phyloP scores from a whole-genome alignment of 2,797 vertebrate genomes.

The Semotilus atromaculatus region DNA sequence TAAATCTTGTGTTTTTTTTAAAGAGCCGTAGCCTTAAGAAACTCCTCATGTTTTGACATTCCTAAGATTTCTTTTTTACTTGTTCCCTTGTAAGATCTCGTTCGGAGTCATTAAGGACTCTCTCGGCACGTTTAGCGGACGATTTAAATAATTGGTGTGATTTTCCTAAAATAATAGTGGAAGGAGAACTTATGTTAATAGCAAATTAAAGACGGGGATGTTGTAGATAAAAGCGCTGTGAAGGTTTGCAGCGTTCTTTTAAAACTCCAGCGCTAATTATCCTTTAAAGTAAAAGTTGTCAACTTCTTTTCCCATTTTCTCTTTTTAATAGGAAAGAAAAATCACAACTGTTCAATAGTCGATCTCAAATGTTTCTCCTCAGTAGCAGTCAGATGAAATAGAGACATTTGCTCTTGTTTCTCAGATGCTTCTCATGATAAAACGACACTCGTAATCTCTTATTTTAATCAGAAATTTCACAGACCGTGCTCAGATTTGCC shows the following conservation, averaged over 20 bases:
- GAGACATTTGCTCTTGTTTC: background rate
- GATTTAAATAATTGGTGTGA: slow-evolving; percentile 83
- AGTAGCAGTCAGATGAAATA: background rate
- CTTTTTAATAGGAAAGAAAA: background rate
- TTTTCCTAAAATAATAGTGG: slow-evolving; percentile 82
- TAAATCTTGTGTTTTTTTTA: background rate
- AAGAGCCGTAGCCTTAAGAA: slow-evolving; percentile 22
- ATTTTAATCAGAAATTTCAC: background rate
- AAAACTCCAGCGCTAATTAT: slow-evolving; percentile 75
- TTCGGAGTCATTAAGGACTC: slow-evolving; percentile 71
- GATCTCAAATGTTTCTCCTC: background rate
- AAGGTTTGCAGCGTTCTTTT: slow-evolving; percentile 66
- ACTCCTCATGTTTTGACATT: background rate
- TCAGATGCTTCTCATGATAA: background rate
- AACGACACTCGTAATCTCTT: background rate
- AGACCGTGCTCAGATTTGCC: background rate
- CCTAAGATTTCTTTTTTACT: slow-evolving; percentile 43
- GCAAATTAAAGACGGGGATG: slow-evolving; percentile 74
- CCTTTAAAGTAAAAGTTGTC: slow-evolving; percentile 68
- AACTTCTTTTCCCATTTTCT: slow-evolving; percentile 51
- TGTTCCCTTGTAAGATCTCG: slow-evolving; percentile 41
- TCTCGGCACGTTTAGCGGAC: slow-evolving; percentile 43
- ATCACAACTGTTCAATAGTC: background rate
- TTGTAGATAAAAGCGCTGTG: slow-evolving; percentile 70
- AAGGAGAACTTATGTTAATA: slow-evolving; percentile 81